These are phyloP conservation scores for Pantherophis alleghaniensis DNA, from an alignment of 2,797 vertebrate species.

Conservation along the genomic window DNA sequence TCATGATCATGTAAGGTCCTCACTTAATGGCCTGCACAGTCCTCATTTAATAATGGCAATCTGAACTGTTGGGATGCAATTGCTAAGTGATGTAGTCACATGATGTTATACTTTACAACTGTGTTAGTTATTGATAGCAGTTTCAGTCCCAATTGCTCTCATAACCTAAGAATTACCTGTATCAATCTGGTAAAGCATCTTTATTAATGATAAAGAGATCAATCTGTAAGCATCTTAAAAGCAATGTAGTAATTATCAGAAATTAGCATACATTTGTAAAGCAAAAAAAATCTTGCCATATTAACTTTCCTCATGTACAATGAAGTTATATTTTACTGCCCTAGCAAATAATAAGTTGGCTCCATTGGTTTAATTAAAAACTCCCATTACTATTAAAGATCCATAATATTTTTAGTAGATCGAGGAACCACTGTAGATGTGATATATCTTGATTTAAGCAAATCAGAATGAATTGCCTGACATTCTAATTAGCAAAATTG, in stretches of 20 bases:
- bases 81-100: not conserved
- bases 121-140: not conserved
- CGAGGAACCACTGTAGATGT: not conserved
- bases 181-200: not conserved
- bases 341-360: not conserved
- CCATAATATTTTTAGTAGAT: not conserved
- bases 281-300: not conserved
- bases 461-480: not conserved
- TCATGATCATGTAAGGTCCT: not conserved
- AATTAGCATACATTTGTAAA: not conserved
- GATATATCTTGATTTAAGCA: not conserved
- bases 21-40: not conserved
- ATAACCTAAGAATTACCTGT: not conserved
- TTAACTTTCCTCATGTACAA: not conserved
- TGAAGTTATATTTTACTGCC: not conserved
- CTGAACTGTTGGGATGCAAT: not conserved
- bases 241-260: not conserved
- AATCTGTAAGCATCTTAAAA: not conserved
- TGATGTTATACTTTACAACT: not conserved
- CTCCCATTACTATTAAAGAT: not conserved
- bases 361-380: not conserved
- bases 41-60: not conserved
- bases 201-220: not conserved
- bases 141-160: not conserved
- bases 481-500: not conserved